Evolutionary conservation across 2,888 invertebrate species (phyloP).

Genomic region (Tetramorium bicarinatum): DNA sequence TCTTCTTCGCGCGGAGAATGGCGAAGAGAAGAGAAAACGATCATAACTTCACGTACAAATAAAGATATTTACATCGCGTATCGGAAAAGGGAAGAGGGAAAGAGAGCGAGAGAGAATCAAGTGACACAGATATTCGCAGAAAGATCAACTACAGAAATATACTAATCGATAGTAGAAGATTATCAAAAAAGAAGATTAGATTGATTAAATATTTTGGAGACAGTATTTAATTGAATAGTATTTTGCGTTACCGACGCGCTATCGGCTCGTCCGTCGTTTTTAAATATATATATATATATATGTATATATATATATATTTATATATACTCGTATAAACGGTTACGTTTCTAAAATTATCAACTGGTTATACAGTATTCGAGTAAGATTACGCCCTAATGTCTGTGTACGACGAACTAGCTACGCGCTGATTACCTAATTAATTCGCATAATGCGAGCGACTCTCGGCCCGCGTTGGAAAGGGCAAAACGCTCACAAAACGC

Average conservation of each 20-base stretch:
- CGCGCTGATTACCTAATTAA: constrained; percentile 69
- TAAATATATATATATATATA: constrained; percentile 55
- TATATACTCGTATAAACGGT: constrained; percentile 70
- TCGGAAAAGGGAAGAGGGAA: background rate
- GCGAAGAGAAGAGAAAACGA: background rate
- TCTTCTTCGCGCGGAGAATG: background rate
- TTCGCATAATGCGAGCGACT: constrained; percentile 58
- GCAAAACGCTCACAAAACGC: constrained; percentile 64
- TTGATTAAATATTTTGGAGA: background rate
- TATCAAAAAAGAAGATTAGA: constrained; percentile 3
- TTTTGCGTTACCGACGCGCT: constrained; percentile 43
- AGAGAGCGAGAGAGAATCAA: background rate
- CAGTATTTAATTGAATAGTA: background rate
- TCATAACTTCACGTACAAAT: background rate
- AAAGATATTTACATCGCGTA: constrained; percentile 31
- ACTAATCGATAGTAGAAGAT: constrained; percentile 11
- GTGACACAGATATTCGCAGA: background rate
- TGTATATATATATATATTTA: constrained; percentile 1
- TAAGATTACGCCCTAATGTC: constrained; percentile 67
- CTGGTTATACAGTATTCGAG: constrained; percentile 62
- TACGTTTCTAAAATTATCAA: constrained; percentile 66
- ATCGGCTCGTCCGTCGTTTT: constrained; percentile 48
- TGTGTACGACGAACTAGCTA: constrained; percentile 72
- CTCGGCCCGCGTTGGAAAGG: constrained; percentile 53
- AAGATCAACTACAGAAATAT: background rate